Conservation (phyloP, 37 sponge, comb jelly and placozoan species). For the Bolinopsis microptera region DNA sequence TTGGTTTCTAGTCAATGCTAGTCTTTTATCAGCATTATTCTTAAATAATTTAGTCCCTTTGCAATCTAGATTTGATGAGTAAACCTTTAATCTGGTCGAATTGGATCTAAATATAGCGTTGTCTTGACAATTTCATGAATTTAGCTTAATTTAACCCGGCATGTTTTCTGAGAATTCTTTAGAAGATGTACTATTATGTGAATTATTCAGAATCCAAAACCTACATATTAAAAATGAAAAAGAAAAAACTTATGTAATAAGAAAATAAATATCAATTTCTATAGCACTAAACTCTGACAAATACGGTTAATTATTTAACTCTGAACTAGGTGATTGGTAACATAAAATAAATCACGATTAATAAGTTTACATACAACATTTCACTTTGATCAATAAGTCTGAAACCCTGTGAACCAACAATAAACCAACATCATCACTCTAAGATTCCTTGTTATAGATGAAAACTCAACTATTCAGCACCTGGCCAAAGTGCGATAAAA, state of each 20-base stretch:
- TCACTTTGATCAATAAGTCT: background rate
- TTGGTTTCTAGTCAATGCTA: too few relatives aligned
- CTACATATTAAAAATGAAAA: background rate
- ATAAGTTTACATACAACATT: background rate
- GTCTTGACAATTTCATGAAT: too few relatives aligned
- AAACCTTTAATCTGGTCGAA: too few relatives aligned
- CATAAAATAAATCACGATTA: background rate
- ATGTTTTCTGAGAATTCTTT: too few relatives aligned
- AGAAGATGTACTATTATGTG: too few relatives aligned
- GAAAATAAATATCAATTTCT: conserved; percentile 48
- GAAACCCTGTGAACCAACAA: background rate
- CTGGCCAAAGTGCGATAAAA: background rate
- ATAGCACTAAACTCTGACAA: conserved; percentile 43
- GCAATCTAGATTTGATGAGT: too few relatives aligned
- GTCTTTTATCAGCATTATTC: too few relatives aligned
- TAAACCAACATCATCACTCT: background rate
- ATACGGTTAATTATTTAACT: background rate
- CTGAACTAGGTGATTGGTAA: background rate
- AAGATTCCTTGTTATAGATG: background rate
- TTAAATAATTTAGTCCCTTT: too few relatives aligned
- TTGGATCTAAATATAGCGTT: background rate
- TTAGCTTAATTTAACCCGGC: too few relatives aligned
- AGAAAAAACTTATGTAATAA: background rate
- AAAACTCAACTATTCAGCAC: background rate
- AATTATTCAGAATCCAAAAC: too few relatives aligned